Evolutionary conservation across 2,113 vertebrate genomes (phyloP).

Genomic region (Megaleporinus macrocephalus): DNA sequence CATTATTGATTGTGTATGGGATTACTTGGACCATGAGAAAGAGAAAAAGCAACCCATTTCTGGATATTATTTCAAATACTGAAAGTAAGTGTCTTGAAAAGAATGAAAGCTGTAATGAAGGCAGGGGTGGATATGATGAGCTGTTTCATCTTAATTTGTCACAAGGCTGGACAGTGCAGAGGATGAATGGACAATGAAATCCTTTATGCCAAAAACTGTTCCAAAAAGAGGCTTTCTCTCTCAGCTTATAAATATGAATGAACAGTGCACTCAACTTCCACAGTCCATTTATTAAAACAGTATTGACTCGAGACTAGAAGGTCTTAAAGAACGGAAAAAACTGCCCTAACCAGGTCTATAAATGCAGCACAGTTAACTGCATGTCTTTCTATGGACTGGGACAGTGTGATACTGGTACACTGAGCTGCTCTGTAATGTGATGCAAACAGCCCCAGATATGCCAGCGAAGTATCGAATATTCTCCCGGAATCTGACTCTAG

Average conservation of each 20-base stretch:
- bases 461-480: conserved; percentile 44
- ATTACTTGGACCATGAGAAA: too few species aligned
- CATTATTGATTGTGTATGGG: too few species aligned
- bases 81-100: too few species aligned
- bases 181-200: conserved; percentile 37
- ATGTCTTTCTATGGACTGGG: conserved; percentile 23
- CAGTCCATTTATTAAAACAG: conserved; percentile 15
- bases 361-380: neutral
- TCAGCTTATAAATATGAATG: conserved; percentile 2
- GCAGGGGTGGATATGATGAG: neutral
- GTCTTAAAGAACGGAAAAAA: conserved; percentile 13
- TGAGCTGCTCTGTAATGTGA: conserved; percentile 41
- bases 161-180: neutral
- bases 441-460: conserved; percentile 11
- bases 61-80: too few species aligned
- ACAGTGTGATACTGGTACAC: conserved; percentile 10
- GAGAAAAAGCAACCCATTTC: too few species aligned
- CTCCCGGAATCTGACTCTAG: conserved; percentile 35
- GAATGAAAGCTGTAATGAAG: neutral
- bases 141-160: conserved; percentile 3
- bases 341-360: neutral
- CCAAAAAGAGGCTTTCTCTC: conserved; percentile 1
- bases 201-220: conserved; percentile 39
- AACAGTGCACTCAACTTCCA: neutral
- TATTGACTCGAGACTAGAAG: neutral